Evolutionary conservation across 2,888 invertebrate species (phyloP).

Genomic region (Serripes groenlandicus): DNA sequence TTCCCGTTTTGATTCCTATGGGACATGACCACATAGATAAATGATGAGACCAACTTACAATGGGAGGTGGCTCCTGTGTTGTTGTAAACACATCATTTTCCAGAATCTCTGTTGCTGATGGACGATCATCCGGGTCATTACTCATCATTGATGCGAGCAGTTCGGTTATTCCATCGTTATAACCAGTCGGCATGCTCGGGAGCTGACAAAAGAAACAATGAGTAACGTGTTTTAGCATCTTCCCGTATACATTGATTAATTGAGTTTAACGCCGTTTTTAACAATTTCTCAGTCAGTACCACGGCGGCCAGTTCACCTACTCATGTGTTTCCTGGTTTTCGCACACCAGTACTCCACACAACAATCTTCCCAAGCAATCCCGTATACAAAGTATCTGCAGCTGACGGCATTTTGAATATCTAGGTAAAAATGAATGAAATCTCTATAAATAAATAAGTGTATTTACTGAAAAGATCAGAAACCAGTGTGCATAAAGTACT

Average conservation of each 20-base stretch:
- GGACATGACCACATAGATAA: background rate
- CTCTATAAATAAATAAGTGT: too few relatives aligned
- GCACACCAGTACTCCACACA: too few relatives aligned
- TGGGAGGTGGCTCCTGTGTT: conserved; percentile 27
- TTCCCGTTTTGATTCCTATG: too few relatives aligned
- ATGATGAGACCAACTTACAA: conserved; percentile 36
- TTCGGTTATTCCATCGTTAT: conserved; percentile 31
- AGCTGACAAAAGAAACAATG: conserved; percentile 21
- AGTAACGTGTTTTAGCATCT: too few relatives aligned
- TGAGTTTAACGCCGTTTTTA: background rate
- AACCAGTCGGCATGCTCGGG: conserved; percentile 50
- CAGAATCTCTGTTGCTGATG: conserved; percentile 45
- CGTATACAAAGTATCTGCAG: too few relatives aligned
- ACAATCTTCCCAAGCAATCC: too few relatives aligned
- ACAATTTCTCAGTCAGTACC: background rate
- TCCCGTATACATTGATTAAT: too few relatives aligned
- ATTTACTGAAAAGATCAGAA: too few relatives aligned
- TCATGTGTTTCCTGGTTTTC: background rate
- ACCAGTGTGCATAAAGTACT: too few relatives aligned
- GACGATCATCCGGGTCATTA: conserved; percentile 37
- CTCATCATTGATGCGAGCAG: conserved; percentile 37
- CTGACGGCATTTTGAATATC: too few relatives aligned
- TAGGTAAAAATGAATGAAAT: too few relatives aligned
- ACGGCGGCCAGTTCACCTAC: background rate
- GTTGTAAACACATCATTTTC: conserved; percentile 29